A percentile compares a stretch with the other conserved stretches of the same genome.
These are phyloP conservation scores for Neoniphon sammara DNA, from an alignment of 2,797 vertebrate genomes.

Conservation along the genomic window DNA sequence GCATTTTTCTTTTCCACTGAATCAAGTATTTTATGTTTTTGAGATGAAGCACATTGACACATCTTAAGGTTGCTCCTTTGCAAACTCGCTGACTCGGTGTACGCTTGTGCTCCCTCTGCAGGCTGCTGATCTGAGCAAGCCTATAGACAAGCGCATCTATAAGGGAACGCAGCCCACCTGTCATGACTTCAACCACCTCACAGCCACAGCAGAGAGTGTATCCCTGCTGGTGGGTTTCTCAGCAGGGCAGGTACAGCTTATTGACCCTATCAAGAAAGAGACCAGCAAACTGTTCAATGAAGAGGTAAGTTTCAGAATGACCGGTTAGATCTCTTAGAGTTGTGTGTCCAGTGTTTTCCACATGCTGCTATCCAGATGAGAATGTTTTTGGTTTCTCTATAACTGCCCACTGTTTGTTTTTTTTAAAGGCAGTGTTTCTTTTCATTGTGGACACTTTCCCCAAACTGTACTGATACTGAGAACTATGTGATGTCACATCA, in stretches of 20 bases:
- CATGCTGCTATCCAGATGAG: neutral
- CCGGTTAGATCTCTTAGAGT: constrained; percentile 1
- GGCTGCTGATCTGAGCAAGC: constrained; percentile 98
- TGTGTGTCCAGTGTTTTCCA: neutral
- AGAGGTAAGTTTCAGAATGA: constrained; percentile 86
- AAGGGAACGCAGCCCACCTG: constrained; percentile 99
- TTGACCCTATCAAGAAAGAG: constrained; percentile 99
- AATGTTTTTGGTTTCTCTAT: too few species aligned
- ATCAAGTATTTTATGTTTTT: constrained; percentile 2
- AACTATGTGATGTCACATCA: too few species aligned
- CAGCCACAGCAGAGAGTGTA: constrained; percentile 96
- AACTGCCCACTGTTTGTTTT: too few species aligned
- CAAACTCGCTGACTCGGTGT: neutral
- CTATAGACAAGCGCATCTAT: constrained; percentile 99
- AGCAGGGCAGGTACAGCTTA: constrained; percentile 98
- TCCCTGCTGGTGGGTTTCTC: constrained; percentile 98
- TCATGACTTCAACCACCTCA: constrained; percentile 99
- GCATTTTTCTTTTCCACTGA: neutral
- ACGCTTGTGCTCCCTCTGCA: constrained; percentile 63
- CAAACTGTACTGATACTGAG: too few species aligned
- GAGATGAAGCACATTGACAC: neutral
- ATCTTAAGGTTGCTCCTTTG: neutral
- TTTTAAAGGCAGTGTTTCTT: too few species aligned
- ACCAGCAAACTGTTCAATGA: constrained; percentile 99
- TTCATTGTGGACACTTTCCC: too few species aligned